phyloP scores from a whole-genome alignment of 53 echinoderm and acorn worm species.

The Zoroaster sp. region DNA sequence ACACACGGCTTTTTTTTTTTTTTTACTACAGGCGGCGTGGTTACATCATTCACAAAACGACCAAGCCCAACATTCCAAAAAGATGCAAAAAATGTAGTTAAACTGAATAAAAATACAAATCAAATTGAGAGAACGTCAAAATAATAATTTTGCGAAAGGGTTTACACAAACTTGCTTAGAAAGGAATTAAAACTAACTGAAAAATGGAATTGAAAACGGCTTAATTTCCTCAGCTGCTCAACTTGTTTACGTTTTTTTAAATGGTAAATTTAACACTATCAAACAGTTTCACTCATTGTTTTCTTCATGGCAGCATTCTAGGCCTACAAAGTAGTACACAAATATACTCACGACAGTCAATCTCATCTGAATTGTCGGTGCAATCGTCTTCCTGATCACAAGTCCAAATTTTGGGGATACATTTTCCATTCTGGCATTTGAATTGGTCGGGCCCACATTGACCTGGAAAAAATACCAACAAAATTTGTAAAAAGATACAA shows the following conservation, averaged over 20 bases:
- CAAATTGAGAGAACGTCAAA: too few relatives aligned
- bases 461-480: constrained; percentile 37
- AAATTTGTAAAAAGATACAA: too few relatives aligned
- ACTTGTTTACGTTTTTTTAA: too few relatives aligned
- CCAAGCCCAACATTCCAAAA: background rate
- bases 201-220: background rate
- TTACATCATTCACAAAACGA: background rate
- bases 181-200: too few relatives aligned
- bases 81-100: background rate
- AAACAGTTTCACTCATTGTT: too few relatives aligned
- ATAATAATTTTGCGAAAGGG: too few relatives aligned
- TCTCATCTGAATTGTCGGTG: constrained; percentile 75
- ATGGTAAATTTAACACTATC: too few relatives aligned
- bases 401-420: constrained; percentile 84
- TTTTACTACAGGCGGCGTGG: constrained; percentile 16
- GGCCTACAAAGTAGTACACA: background rate
- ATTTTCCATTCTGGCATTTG: constrained; percentile 64
- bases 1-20: constrained; percentile 21
- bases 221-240: background rate
- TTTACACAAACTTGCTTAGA: too few relatives aligned
- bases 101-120: background rate
- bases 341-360: constrained; percentile 68
- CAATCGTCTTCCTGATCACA: constrained; percentile 93
- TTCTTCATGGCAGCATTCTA: background rate
- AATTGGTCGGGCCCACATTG: constrained; percentile 67